Conservation (phyloP, 2,888 invertebrate genomes). For the Drosophila tanythrix region DNA sequence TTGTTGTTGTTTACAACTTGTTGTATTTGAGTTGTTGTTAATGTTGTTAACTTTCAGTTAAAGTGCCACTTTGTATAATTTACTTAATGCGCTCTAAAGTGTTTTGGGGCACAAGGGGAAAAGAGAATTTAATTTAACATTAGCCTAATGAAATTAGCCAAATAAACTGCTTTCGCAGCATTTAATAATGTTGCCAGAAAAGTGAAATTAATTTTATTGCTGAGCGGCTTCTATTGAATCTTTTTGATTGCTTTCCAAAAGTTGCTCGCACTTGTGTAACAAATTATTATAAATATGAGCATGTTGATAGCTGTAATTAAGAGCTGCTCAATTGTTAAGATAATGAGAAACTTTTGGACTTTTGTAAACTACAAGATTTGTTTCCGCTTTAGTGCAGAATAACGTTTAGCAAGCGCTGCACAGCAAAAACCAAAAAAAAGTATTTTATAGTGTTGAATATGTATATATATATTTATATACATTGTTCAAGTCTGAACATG, state of each 20-base stretch:
- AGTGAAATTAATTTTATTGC: not conserved
- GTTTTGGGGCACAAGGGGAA: conserved; percentile 18
- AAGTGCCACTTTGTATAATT: conserved; percentile 71
- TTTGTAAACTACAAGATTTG: not conserved
- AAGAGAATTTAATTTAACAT: conserved; percentile 24
- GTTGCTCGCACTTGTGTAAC: not conserved
- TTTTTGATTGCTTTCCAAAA: not conserved
- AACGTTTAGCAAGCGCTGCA: not conserved
- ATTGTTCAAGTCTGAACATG: too few species aligned
- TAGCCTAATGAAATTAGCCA: conserved; percentile 19
- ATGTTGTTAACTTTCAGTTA: conserved; percentile 63
- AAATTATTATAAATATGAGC: not conserved
- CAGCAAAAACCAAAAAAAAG: not conserved
- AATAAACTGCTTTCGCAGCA: not conserved
- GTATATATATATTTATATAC: not conserved
- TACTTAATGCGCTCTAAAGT: conserved; percentile 56
- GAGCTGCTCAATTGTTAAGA: not conserved
- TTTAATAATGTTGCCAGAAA: not conserved
- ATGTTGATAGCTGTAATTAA: not conserved
- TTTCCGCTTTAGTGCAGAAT: not conserved
- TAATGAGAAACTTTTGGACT: not conserved
- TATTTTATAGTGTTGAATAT: not conserved
- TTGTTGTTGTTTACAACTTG: conserved; percentile 38
- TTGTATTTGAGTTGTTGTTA: conserved; percentile 57
- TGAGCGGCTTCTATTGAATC: not conserved